phyloP scores from a whole-genome alignment of 2,888 invertebrate genomes.

The Cephalotes varians region DNA sequence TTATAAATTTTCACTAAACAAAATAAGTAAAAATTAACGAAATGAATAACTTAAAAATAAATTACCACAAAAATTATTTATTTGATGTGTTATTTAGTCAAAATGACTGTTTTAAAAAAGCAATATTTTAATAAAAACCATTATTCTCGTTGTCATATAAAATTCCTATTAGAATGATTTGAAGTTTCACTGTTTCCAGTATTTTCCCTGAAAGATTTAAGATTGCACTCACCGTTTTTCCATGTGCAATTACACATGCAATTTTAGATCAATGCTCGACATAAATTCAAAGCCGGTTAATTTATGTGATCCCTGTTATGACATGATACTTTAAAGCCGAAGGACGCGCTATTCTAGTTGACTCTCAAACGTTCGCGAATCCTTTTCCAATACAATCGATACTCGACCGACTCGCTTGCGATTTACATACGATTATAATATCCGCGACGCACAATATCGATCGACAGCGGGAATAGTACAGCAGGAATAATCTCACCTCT shows the following conservation, averaged over 20 bases:
- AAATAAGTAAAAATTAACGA: neutral
- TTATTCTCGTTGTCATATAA: neutral
- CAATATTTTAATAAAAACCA: neutral
- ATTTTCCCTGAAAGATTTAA: neutral
- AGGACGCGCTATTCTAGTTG: neutral
- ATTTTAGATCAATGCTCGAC: neutral
- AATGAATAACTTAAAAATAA: slow-evolving; percentile 1
- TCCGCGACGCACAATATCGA: neutral
- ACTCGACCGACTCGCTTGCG: neutral
- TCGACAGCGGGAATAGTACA: neutral
- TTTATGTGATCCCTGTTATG: neutral
- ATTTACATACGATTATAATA: slow-evolving; percentile 27
- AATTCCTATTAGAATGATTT: neutral
- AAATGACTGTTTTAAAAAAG: neutral
- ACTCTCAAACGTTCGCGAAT: neutral
- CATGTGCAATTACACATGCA: neutral
- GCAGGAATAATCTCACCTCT: slow-evolving; percentile 87
- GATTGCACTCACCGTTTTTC: neutral
- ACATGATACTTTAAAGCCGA: neutral
- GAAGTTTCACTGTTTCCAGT: neutral
- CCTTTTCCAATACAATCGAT: slow-evolving; percentile 1
- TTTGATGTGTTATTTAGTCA: neutral
- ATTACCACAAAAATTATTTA: neutral
- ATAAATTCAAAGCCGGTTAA: neutral
- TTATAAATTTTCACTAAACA: neutral